Conservation (phyloP, 2,113 vertebrate species). For the Chaenocephalus aceratus region DNA sequence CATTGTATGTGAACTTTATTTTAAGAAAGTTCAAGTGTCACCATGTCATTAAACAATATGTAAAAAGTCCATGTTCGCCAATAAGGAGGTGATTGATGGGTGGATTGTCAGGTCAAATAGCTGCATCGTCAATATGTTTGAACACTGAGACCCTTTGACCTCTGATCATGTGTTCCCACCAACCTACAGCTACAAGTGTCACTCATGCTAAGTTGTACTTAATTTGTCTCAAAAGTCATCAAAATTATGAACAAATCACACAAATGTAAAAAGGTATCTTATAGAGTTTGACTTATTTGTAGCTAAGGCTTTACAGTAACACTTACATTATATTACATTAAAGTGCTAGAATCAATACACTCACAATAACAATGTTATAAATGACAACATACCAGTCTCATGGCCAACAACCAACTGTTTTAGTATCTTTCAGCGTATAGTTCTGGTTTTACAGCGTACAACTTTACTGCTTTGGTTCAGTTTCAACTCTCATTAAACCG, state of each 20-base stretch:
- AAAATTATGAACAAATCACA: neutral
- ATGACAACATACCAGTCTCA: neutral
- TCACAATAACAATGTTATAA: neutral
- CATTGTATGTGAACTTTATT: neutral
- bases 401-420: neutral
- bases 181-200: conserved; percentile 51
- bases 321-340: neutral
- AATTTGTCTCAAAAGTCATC: neutral
- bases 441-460: neutral
- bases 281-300: too few species aligned
- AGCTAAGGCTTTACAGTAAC: too few species aligned
- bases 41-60: neutral
- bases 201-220: conserved; percentile 37
- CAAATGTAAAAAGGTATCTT: neutral
- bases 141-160: conserved; percentile 53
- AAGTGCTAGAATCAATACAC: neutral
- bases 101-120: conserved; percentile 54
- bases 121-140: conserved; percentile 51
- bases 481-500: neutral
- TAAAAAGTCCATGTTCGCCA: neutral
- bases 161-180: conserved; percentile 68
- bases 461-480: neutral
- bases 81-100: conserved; percentile 55
- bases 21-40: conserved; percentile 8
- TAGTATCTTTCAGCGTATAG: neutral